Conservation (phyloP, 2,888 invertebrate species). For the Dusona sp. region DNA sequence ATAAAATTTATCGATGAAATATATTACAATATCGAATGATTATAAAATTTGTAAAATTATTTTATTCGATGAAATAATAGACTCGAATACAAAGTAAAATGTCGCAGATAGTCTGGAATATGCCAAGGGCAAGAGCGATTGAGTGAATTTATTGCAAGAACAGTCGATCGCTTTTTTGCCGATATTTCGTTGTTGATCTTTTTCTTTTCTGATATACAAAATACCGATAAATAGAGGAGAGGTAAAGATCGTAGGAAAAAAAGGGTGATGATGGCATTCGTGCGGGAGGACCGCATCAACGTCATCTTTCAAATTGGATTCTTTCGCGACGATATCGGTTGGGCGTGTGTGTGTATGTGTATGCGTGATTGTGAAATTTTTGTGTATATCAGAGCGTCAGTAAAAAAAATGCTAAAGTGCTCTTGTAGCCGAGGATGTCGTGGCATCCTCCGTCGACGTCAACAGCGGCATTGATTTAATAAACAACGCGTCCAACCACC, state of each 20-base stretch:
- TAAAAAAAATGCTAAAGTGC: constrained; percentile 17
- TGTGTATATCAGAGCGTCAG: constrained; percentile 9
- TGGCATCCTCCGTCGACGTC: constrained; percentile 27
- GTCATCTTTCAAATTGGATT: constrained; percentile 65
- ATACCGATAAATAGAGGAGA: background rate
- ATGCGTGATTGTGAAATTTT: constrained; percentile 10
- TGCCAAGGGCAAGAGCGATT: background rate
- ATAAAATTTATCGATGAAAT: background rate
- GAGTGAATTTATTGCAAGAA: background rate
- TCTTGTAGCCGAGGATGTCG: constrained; percentile 29
- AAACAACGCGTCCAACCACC: constrained; percentile 50
- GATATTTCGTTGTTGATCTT: constrained; percentile 6
- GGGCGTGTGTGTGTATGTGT: constrained; percentile 5
- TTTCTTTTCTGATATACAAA: constrained; percentile 5
- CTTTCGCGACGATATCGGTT: constrained; percentile 40
- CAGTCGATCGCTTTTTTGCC: background rate
- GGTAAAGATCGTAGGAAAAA: background rate
- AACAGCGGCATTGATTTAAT: constrained; percentile 62
- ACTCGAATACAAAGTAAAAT: background rate
- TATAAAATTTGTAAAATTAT: background rate
- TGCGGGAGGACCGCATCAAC: constrained; percentile 50
- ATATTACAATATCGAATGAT: background rate
- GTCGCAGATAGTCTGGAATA: background rate
- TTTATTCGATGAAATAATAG: background rate
- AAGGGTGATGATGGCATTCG: constrained; percentile 41